Evolutionary conservation across 1,140 invertebrate species (phyloP).

Genomic region (Monochamus saltuarius): DNA sequence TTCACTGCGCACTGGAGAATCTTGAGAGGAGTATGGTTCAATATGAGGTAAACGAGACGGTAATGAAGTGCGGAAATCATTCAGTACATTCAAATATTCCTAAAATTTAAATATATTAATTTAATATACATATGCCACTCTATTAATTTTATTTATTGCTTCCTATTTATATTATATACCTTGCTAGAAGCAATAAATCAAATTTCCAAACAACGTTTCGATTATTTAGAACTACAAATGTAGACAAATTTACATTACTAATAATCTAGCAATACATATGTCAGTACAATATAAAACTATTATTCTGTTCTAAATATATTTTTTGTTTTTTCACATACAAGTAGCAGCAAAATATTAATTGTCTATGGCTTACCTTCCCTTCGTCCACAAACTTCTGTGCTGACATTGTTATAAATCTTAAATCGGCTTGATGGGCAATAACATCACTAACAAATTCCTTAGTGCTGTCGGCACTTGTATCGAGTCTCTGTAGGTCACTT

Average conservation of each 20-base stretch:
- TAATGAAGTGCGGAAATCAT: slow-evolving; percentile 80
- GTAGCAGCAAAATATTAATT: no score
- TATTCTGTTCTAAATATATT: no score
- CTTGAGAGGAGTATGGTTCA: slow-evolving; percentile 65
- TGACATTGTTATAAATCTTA: slow-evolving; percentile 91
- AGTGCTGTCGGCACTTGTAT: slow-evolving; percentile 71
- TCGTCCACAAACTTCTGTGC: slow-evolving; percentile 94
- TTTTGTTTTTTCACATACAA: no score
- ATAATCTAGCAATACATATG: no score
- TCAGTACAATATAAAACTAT: no score
- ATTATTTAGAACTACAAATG: no score
- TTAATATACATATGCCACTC: no score
- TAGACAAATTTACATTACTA: no score
- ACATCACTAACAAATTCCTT: slow-evolving; percentile 91
- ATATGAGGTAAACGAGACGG: slow-evolving; percentile 78
- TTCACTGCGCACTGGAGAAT: slow-evolving; percentile 70
- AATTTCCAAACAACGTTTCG: no score
- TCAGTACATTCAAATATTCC: slow-evolving; percentile 79
- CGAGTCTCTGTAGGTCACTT: slow-evolving; percentile 73
- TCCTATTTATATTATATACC: no score
- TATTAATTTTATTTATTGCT: no score
- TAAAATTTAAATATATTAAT: slow-evolving; percentile 39
- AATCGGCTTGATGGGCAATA: slow-evolving; percentile 90
- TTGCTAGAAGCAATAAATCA: no score
- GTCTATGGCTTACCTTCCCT: slow-evolving; percentile 66